Percentiles rank a stretch among this genome's conserved stretches.
Evolutionary conservation across 2,888 invertebrate species (phyloP).

Genomic region (Thalpophila matura): DNA sequence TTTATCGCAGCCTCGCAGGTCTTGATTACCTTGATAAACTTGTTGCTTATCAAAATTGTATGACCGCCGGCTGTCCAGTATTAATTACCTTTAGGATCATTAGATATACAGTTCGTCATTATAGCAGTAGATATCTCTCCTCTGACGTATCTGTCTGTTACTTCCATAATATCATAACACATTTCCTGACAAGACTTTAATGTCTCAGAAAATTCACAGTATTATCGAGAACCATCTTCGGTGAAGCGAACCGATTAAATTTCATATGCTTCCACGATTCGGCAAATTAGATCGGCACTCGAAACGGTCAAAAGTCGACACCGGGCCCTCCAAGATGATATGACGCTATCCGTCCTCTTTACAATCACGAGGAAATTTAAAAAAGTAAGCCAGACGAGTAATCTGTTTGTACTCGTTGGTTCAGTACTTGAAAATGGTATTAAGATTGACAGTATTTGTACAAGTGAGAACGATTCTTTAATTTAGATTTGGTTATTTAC

Average conservation of each 20-base stretch:
- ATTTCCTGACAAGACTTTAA: constrained; percentile 37
- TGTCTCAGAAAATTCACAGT: constrained; percentile 62
- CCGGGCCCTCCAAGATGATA: constrained; percentile 81
- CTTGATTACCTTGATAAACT: background rate
- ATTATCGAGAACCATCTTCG: constrained; percentile 56
- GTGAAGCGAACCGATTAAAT: constrained; percentile 82
- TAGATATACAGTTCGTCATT: constrained; percentile 13
- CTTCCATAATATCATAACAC: constrained; percentile 13
- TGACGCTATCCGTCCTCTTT: constrained; percentile 74
- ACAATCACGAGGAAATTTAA: constrained; percentile 80
- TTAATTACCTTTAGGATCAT: constrained; percentile 7
- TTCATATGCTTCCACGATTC: constrained; percentile 88
- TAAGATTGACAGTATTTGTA: constrained; percentile 50
- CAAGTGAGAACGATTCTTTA: constrained; percentile 47
- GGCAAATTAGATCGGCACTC: constrained; percentile 89
- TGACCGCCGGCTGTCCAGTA: background rate
- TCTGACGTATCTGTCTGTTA: background rate
- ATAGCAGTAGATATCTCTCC: background rate
- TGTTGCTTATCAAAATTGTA: background rate
- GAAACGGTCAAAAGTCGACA: constrained; percentile 89
- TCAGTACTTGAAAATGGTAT: constrained; percentile 65
- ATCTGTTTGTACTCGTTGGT: constrained; percentile 61
- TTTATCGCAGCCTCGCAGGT: no score
- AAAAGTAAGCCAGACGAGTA: constrained; percentile 70
- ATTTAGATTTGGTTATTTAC: constrained; percentile 45